Evolutionary conservation across 2,797 vertebrate genomes (phyloP).

Genomic region (Loris lydekkerianus): DNA sequence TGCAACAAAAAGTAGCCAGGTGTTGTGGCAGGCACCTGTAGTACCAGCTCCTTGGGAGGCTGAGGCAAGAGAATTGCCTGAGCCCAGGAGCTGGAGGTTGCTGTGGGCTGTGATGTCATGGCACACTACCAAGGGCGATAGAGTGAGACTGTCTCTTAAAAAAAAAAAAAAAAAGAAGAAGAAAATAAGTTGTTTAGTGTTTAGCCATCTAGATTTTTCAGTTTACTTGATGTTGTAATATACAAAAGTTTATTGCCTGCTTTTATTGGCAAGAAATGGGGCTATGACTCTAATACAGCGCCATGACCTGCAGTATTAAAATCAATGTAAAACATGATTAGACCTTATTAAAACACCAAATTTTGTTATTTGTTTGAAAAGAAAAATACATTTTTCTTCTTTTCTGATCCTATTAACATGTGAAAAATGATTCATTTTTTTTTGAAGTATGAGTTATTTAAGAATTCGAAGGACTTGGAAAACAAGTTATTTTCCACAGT

Average conservation of each 20-base stretch:
- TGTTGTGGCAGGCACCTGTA: too few species aligned
- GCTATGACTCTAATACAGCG: background rate
- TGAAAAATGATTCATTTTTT: slow-evolving; percentile 51
- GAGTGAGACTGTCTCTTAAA: too few species aligned
- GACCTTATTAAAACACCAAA: background rate
- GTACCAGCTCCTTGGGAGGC: too few species aligned
- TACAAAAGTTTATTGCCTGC: background rate
- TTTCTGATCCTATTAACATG: slow-evolving; percentile 23
- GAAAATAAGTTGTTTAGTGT: background rate
- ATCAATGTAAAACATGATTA: slow-evolving; percentile 12
- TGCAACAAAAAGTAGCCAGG: too few species aligned
- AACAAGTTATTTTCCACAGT: slow-evolving; percentile 59
- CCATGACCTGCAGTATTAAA: background rate
- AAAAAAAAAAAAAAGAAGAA: background rate
- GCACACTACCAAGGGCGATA: too few species aligned
- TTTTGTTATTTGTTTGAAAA: slow-evolving; percentile 30
- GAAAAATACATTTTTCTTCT: background rate
- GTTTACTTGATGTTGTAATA: background rate
- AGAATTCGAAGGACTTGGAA: slow-evolving; percentile 63
- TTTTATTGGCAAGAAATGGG: background rate
- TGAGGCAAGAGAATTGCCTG: too few species aligned
- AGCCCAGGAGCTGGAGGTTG: too few species aligned
- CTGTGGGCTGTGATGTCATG: too few species aligned
- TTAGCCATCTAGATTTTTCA: background rate
- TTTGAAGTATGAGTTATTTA: slow-evolving; percentile 58